Percentiles rank a stretch among this genome's conserved stretches.
These are phyloP conservation scores for Caerostris extrusa DNA, from an alignment of 1,140 invertebrate genomes.

Conservation along the genomic window DNA sequence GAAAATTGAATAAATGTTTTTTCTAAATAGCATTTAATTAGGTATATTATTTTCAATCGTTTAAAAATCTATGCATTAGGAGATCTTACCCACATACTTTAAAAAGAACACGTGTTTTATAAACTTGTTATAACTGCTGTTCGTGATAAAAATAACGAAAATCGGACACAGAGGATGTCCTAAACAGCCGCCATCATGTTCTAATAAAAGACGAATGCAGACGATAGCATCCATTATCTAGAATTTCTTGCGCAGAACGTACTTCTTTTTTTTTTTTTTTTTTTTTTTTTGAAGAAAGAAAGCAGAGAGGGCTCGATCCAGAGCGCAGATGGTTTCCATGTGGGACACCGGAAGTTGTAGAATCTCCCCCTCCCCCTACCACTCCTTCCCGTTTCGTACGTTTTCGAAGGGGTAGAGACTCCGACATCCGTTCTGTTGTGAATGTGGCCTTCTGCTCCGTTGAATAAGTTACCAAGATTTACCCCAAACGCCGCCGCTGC, in stretches of 20 bases:
- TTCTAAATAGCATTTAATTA: too few species aligned
- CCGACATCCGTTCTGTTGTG: slow-evolving; percentile 43
- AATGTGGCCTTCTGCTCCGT: slow-evolving; percentile 33
- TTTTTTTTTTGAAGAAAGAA: not conserved
- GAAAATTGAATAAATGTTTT: too few species aligned
- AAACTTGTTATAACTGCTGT: not conserved
- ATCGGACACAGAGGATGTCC: not conserved
- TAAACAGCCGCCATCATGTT: not conserved
- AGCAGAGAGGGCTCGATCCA: not conserved
- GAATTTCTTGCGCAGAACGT: not conserved
- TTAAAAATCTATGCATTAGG: too few species aligned
- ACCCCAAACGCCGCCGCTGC: not conserved
- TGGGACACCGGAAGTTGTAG: slow-evolving; percentile 67
- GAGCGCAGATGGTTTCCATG: slow-evolving; percentile 70
- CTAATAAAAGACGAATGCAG: not conserved
- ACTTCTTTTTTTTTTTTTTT: too few species aligned
- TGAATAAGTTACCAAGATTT: not conserved
- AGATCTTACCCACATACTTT: not conserved
- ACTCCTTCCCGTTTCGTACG: not conserved
- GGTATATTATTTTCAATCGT: too few species aligned
- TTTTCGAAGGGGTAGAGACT: slow-evolving; percentile 4
- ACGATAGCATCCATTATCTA: not conserved
- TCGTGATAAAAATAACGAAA: not conserved
- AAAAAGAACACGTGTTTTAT: not conserved
- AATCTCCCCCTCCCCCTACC: not conserved